These are phyloP conservation scores for Entomobrya multifasciata DNA, from an alignment of 2,888 invertebrate genomes.

Conservation along the genomic window DNA sequence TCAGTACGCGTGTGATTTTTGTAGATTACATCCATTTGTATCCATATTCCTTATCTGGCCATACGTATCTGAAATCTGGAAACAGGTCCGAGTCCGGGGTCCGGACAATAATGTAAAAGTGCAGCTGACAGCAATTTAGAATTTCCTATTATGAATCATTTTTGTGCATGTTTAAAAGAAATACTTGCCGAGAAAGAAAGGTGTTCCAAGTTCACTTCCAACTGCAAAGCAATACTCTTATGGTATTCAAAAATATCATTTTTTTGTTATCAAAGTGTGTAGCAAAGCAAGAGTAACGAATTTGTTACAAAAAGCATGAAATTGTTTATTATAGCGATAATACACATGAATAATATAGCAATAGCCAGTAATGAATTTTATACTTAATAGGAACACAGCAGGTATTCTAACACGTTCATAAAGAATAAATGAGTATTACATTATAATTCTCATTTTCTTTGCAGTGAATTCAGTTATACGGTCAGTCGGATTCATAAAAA, in stretches of 20 bases:
- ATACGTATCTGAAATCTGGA: not conserved
- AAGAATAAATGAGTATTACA: not conserved
- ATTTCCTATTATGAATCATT: slow-evolving; percentile 69
- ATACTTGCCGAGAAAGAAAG: slow-evolving; percentile 45
- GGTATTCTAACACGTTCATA: slow-evolving; percentile 49
- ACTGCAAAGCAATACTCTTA: not conserved
- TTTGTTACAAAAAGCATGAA: slow-evolving; percentile 16
- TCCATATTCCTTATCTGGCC: not conserved
- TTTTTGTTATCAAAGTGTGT: too few relatives aligned
- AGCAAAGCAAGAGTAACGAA: too few relatives aligned
- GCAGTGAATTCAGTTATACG: not conserved
- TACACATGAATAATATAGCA: too few relatives aligned
- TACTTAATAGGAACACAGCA: slow-evolving; percentile 57
- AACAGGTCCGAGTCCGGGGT: slow-evolving; percentile 41
- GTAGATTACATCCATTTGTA: not conserved
- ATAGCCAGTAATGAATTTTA: slow-evolving; percentile 68
- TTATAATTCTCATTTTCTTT: not conserved
- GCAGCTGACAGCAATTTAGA: slow-evolving; percentile 71
- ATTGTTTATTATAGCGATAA: too few relatives aligned
- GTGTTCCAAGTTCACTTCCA: slow-evolving; percentile 24
- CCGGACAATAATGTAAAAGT: slow-evolving; percentile 62
- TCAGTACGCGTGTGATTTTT: not conserved
- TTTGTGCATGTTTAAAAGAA: slow-evolving; percentile 67
- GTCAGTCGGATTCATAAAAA: not conserved
- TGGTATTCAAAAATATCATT: too few relatives aligned